Percentiles rank a stretch among this genome's conserved stretches.
These are phyloP conservation scores for Amphipoea lucens DNA, from an alignment of 2,888 invertebrate genomes.

Conservation along the genomic window DNA sequence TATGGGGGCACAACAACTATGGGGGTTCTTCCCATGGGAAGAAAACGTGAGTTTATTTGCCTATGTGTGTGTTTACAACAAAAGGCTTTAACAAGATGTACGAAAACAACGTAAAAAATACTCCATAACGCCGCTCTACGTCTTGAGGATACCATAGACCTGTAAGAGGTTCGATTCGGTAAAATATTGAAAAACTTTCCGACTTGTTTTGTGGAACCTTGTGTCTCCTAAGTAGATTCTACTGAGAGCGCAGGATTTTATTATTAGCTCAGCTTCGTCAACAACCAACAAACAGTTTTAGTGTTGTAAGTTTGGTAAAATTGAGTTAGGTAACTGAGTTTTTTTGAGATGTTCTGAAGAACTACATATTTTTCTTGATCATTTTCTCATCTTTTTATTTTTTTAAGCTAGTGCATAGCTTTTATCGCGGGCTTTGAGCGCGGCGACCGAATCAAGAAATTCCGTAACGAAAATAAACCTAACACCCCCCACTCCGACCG, in stretches of 20 bases:
- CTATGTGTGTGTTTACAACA: neutral
- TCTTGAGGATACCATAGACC: neutral
- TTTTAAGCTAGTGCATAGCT: no score
- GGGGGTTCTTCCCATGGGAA: neutral
- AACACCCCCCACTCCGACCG: no score
- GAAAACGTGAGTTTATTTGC: neutral
- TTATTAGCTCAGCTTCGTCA: slow-evolving; percentile 44
- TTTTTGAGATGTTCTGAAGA: neutral
- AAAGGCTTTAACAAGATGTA: neutral
- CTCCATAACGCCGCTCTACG: neutral
- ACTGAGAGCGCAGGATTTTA: slow-evolving; percentile 41
- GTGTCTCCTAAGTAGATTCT: slow-evolving; percentile 17
- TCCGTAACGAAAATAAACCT: no score
- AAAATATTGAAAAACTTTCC: slow-evolving; percentile 64
- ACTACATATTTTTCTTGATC: neutral
- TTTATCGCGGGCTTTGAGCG: no score
- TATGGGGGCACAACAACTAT: no score
- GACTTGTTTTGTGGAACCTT: slow-evolving; percentile 49
- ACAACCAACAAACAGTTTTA: slow-evolving; percentile 54
- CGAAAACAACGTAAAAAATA: neutral
- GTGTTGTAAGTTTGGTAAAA: slow-evolving; percentile 34
- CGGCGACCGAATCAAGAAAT: no score
- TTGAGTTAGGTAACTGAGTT: slow-evolving; percentile 27
- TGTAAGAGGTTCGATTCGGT: slow-evolving; percentile 31
- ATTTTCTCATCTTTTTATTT: neutral